Conservation (phyloP, 2,113 vertebrate genomes). For the Sciurus niger region DNA sequence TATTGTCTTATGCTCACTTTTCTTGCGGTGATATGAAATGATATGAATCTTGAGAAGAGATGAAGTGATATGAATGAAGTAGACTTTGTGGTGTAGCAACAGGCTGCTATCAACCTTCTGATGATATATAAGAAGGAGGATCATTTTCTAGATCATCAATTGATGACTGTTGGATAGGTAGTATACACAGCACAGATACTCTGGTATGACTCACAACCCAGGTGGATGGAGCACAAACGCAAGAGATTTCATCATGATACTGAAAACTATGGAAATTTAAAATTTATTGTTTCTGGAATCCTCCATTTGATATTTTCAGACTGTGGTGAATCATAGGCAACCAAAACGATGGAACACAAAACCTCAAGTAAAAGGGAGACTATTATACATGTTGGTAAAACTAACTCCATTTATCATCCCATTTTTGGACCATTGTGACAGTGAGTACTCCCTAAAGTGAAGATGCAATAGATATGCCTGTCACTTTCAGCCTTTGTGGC, state of each 20-base stretch:
- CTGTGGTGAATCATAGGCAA: not conserved
- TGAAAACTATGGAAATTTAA: not conserved
- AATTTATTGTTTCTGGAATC: not conserved
- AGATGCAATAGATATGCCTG: not conserved
- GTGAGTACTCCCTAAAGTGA: not conserved
- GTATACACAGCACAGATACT: too few relatives aligned
- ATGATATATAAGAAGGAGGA: not conserved
- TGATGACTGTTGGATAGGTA: not conserved
- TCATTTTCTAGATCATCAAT: not conserved
- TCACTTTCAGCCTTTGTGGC: not conserved
- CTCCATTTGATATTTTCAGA: not conserved
- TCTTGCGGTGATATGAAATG: not conserved
- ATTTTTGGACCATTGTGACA: not conserved
- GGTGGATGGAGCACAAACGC: not conserved
- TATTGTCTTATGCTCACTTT: not conserved
- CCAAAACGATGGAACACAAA: too few relatives aligned
- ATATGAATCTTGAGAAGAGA: not conserved
- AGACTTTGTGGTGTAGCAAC: too few relatives aligned
- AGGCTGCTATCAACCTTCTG: not conserved
- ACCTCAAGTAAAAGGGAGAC: not conserved
- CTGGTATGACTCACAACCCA: not conserved
- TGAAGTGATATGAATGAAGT: not conserved
- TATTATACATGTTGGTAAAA: not conserved
- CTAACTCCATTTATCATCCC: not conserved
- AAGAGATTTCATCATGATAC: not conserved